Evolutionary conservation across 2,888 invertebrate genomes (phyloP), one percentile per base, ranked within the genome.

Genomic region (Xylota segnis): DNA sequence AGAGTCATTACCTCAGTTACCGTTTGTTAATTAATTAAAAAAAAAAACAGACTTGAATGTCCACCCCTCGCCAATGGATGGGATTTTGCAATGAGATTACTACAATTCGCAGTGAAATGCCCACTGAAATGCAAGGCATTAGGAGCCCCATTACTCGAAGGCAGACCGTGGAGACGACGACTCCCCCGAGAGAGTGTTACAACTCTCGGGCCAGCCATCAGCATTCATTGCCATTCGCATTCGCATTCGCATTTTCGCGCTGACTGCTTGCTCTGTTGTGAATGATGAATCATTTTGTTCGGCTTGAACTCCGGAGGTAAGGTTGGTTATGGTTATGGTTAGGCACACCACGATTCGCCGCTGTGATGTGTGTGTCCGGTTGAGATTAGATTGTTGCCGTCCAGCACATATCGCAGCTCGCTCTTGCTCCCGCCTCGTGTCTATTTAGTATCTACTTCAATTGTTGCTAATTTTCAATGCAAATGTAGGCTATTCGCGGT

Each of bases 391-490:
- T 71, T 50, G 74, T 45, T 63, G 29, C 40, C 16, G 56, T 18
- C 45, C 16, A 68, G 34, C 66, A 40, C 40, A 54, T 61, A 27
- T 14, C 32, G 7, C 43, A n/a, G 32, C 18, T 47, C 40, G 52
- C 61, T n/a, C 50, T 10, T 14, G 14, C 47, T 5, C 10, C 34
- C 34, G 34, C 1, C 5, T 9, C 4, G 3, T 34, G 7, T 7
- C 34, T 34, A 9, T 47, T n/a, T 45, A 23, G 29, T 45, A 47
- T 65, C 70, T 27, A 52, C 45, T 63, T 65, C 63, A 72, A 59
- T 79, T 75, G 81, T 72, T 68, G 61, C 77, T 84, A 78, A 81
- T 84, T 84, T 84, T 40, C 58, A 81, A 84, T 81, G 79, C 84
- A 81, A 81, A 84, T 81, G 50, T 66, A 43, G 52, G 37, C 84